Conservation (phyloP, 2,888 invertebrate genomes). For the Elaeidobius kamerunicus region DNA sequence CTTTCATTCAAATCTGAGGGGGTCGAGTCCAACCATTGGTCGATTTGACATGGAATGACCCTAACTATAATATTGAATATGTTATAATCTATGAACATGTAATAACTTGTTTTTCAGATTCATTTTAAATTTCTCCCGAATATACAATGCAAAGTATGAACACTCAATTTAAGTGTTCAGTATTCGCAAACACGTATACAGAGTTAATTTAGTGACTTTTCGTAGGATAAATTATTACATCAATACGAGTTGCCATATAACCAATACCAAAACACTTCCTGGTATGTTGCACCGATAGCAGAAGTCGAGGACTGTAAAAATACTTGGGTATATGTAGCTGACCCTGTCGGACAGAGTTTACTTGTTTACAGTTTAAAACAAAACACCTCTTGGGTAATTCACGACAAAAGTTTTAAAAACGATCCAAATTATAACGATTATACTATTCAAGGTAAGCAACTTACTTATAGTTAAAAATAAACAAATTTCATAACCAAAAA, state of each 20-base stretch:
- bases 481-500: too few relatives aligned
- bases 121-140: too few relatives aligned
- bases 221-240: conserved; percentile 6
- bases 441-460: not conserved
- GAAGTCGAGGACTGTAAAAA: conserved; percentile 59
- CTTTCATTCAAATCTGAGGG: too few relatives aligned
- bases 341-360: conserved; percentile 60
- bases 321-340: conserved; percentile 66
- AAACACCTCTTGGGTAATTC: conserved; percentile 59
- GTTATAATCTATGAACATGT: too few relatives aligned
- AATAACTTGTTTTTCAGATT: too few relatives aligned
- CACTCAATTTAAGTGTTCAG: too few relatives aligned
- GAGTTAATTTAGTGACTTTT: not conserved
- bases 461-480: too few relatives aligned
- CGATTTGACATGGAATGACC: too few relatives aligned
- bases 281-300: conserved; percentile 54
- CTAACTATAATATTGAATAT: too few relatives aligned
- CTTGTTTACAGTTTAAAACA: conserved; percentile 61
- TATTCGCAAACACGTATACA: too few relatives aligned
- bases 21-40: too few relatives aligned
- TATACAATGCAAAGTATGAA: too few relatives aligned
- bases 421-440: conserved; percentile 57
- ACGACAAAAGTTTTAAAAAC: conserved; percentile 63
- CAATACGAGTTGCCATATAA: conserved; percentile 55
- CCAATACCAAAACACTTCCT: conserved; percentile 39